phyloP scores from a whole-genome alignment of 2,797 vertebrate genomes.

The Leptoclinus maculatus region DNA sequence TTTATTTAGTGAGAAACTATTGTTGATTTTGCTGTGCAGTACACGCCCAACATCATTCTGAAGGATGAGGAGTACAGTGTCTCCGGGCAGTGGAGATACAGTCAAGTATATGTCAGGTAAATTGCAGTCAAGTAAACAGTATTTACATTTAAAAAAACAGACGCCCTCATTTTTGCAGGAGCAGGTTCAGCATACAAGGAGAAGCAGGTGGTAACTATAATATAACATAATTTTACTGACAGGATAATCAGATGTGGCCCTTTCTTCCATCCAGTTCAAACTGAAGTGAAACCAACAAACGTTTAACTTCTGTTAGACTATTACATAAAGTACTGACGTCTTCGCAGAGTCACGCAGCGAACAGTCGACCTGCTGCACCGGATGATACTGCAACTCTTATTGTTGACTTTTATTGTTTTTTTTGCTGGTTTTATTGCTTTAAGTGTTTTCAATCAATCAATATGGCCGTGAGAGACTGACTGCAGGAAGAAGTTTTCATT shows the following conservation, averaged over 20 bases:
- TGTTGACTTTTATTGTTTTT: slow-evolving; percentile 2
- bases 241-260: background rate
- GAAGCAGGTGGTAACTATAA: slow-evolving; percentile 3
- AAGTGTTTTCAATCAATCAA: slow-evolving; percentile 15
- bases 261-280: background rate
- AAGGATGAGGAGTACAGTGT: slow-evolving; percentile 19
- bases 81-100: slow-evolving; percentile 19
- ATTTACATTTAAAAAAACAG: background rate
- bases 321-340: background rate
- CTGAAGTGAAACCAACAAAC: slow-evolving; percentile 8
- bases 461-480: background rate
- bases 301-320: background rate
- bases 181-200: background rate
- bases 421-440: slow-evolving; percentile 11
- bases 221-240: background rate
- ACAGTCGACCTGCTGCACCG: background rate
- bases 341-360: background rate
- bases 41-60: slow-evolving; percentile 24
- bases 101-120: slow-evolving; percentile 3
- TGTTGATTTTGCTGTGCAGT: slow-evolving; percentile 37
- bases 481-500: background rate
- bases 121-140: slow-evolving; percentile 2
- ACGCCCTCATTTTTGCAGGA: background rate
- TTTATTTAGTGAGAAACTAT: slow-evolving; percentile 19
- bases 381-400: background rate